Evolutionary conservation across 2,797 vertebrate species (phyloP).

Genomic region (Alectoris magna): DNA sequence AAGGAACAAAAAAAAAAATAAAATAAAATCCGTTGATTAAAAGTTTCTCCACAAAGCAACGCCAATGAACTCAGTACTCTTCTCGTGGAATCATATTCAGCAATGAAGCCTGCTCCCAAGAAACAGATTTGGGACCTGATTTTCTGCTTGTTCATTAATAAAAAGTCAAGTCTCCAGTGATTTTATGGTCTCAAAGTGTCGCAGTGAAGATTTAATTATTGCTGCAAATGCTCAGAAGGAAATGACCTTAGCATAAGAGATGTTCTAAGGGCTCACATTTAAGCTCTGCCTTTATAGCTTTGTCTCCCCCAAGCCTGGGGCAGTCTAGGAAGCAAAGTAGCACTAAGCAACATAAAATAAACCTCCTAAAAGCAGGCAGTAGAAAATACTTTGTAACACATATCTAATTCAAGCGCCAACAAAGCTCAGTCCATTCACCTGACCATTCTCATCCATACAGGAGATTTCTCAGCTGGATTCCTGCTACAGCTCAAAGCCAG

Average conservation of each 20-base stretch:
- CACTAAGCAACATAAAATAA: neutral
- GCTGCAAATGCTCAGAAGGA: neutral
- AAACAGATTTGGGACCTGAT: neutral
- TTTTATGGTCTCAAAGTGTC: neutral
- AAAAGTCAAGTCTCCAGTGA: neutral
- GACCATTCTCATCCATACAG: neutral
- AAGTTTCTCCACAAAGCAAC: neutral
- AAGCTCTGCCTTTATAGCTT: neutral
- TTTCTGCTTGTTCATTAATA: neutral
- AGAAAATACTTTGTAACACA: neutral
- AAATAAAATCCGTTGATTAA: neutral
- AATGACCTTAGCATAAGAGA: neutral
- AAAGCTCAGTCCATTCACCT: neutral
- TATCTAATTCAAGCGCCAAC: neutral
- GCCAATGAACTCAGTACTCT: neutral
- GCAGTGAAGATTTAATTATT: neutral
- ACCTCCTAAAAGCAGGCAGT: neutral
- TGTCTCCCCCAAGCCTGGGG: neutral
- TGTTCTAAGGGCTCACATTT: neutral
- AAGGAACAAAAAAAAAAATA: neutral
- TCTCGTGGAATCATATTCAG: neutral
- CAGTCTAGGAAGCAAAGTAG: neutral
- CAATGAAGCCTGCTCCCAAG: neutral
- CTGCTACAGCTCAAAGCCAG: conserved; percentile 48
- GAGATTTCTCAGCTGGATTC: conserved; percentile 10